Conservation (phyloP, 2,113 vertebrate genomes). For the Atherinomorus stipes region DNA sequence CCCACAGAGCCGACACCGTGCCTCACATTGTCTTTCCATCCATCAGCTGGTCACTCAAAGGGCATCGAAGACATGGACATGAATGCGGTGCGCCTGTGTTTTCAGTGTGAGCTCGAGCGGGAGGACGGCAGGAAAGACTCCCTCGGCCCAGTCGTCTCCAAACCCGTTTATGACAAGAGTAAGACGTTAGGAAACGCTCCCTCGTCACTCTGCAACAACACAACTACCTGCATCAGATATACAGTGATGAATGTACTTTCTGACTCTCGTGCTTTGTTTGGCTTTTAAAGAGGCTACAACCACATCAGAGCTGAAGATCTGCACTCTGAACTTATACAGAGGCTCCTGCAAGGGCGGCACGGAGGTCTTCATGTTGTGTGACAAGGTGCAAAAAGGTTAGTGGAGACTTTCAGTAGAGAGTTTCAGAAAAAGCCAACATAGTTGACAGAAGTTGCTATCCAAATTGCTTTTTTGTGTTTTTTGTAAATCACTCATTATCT, state of each 20-base stretch:
- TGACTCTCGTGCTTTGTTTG: constrained; percentile 19
- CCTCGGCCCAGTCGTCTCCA: constrained; percentile 89
- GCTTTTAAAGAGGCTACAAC: constrained; percentile 89
- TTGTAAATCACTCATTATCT: too few relatives aligned
- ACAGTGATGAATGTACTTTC: not conserved
- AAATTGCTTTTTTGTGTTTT: too few relatives aligned
- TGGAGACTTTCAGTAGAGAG: constrained; percentile 47
- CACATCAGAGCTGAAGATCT: constrained; percentile 93
- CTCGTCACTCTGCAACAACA: not conserved
- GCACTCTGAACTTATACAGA: constrained; percentile 86
- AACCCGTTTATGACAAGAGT: constrained; percentile 96
- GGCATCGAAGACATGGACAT: constrained; percentile 97
- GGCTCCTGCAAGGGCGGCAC: constrained; percentile 88
- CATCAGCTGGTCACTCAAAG: constrained; percentile 88
- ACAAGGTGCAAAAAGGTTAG: constrained; percentile 97
- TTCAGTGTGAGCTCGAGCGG: constrained; percentile 89
- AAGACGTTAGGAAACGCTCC: constrained; percentile 44
- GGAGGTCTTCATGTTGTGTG: constrained; percentile 93
- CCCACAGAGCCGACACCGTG: not conserved
- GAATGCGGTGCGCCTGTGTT: constrained; percentile 94
- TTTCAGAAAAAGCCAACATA: not conserved
- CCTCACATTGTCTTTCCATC: not conserved
- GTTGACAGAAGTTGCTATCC: not conserved
- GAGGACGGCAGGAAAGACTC: constrained; percentile 76
- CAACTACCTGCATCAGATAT: not conserved